Percentiles rank a stretch among this genome's conserved stretches.
Conservation (phyloP, 1,140 invertebrate species). For the Megathymus violae region DNA sequence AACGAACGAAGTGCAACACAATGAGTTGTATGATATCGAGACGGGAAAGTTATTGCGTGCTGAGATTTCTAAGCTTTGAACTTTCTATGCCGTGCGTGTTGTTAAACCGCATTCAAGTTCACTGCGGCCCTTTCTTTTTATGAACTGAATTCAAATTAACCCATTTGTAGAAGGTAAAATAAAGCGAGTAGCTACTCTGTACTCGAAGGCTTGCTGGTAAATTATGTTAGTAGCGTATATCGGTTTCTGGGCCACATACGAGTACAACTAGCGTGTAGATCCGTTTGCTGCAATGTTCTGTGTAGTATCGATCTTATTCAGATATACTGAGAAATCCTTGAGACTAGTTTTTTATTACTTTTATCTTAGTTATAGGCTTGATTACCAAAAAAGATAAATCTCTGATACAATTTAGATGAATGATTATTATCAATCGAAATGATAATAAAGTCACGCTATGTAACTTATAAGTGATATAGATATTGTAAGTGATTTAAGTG, state of each 20-base stretch:
- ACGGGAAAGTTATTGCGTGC: conserved; percentile 58
- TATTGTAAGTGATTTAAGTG: too few species aligned
- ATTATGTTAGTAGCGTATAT: conserved; percentile 3
- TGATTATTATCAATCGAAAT: too few species aligned
- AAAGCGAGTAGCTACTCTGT: background rate
- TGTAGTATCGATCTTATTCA: too few species aligned
- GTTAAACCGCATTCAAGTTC: conserved; percentile 50
- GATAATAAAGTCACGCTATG: too few species aligned
- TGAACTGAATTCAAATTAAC: conserved; percentile 40
- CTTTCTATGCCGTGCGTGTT: conserved; percentile 50
- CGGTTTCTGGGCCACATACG: conserved; percentile 5
- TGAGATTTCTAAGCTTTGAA: conserved; percentile 53
- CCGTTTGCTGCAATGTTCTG: too few species aligned
- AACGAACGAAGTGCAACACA: conserved; percentile 30
- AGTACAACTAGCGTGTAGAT: too few species aligned
- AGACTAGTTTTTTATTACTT: too few species aligned
- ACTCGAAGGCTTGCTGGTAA: background rate
- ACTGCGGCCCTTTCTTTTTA: conserved; percentile 52
- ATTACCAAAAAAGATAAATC: too few species aligned
- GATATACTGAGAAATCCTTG: too few species aligned
- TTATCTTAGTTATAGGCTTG: too few species aligned
- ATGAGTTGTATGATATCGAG: conserved; percentile 43
- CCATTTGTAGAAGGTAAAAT: conserved; percentile 10
- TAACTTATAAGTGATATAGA: too few species aligned
- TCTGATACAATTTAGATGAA: too few species aligned